phyloP scores from a whole-genome alignment of 2,113 vertebrate genomes.

The Misgurnus mizolepis region DNA sequence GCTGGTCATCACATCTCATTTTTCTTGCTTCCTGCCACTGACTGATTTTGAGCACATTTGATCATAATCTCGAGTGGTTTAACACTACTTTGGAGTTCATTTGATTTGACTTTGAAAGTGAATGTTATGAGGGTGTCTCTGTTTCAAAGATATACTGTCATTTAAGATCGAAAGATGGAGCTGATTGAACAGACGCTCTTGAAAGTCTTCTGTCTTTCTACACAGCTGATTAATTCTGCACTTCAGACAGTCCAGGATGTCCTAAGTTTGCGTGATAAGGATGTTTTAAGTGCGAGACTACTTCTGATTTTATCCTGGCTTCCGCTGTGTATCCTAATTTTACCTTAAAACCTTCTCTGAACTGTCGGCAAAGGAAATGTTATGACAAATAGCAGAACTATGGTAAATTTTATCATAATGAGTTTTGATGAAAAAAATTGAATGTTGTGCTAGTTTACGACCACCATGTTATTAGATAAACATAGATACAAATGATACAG shows the following conservation, averaged over 20 bases:
- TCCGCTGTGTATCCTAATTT: not conserved
- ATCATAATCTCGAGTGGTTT: not conserved
- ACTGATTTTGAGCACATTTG: constrained; percentile 30
- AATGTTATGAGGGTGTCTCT: not conserved
- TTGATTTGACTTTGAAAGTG: constrained; percentile 1
- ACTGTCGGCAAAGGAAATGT: not conserved
- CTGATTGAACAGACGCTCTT: constrained; percentile 6
- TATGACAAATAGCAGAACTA: not conserved
- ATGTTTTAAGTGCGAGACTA: not conserved
- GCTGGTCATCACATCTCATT: not conserved
- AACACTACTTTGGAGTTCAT: not conserved
- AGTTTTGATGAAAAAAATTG: not conserved
- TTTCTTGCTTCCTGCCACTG: constrained; percentile 13
- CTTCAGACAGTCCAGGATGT: not conserved
- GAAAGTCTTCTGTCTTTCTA: constrained; percentile 18
- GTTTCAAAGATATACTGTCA: not conserved
- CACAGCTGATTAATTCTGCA: not conserved
- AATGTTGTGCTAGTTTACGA: not conserved
- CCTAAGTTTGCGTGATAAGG: not conserved
- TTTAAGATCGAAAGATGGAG: constrained; percentile 5
- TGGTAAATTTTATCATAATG: not conserved
- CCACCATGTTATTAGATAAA: not conserved
- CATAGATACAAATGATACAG: not conserved
- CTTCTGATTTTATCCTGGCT: not conserved
- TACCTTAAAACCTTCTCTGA: not conserved